Evolutionary conservation across 1,140 invertebrate genomes (phyloP), one percentile per base, ranked within the genome.

Genomic region (Eulimnadia texana): DNA sequence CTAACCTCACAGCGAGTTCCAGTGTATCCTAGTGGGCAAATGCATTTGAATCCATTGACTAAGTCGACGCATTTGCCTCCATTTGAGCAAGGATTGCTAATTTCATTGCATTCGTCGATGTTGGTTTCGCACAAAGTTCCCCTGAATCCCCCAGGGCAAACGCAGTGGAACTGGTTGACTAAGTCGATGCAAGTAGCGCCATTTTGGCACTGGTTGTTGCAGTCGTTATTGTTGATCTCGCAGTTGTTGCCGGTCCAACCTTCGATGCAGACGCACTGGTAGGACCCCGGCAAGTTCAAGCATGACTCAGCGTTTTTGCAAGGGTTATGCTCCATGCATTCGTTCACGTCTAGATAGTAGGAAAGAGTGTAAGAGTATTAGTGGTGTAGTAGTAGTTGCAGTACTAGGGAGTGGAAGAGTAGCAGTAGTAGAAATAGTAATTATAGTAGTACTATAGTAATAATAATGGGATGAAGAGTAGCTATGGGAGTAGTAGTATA

Each of bases 231-330:
- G 63, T 76, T 74, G 2, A 67, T 64, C 55, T 79, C 71, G 67
- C 79, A 80, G 66, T 72, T 74, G 63, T 71, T 72, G n/a, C 79
- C 79, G 20, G 69, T 68, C 66, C 72, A 79, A n/a, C 74, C 75
- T 19, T 63, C 60, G 3, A 70, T 68, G 66, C 79, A 80, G 66
- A 86, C 84, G 74, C 92, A 96, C 66, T 87, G 84, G 71, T 86
- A 84, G 22, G 81, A 90, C 85, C 65, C 82, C 75, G 82, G 81
- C 27, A 84, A 74, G 73, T 90, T 90, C 66, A 82, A 78, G 71
- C 88, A 92, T 11, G 84, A 80, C 27, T 82, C 75, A 1, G 86
- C 85, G 73, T 92, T 92, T 61, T 89, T 84, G 72, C 88, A 92
- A 16, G 87, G 84, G 54, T 60, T 59, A 19, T n/a, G 9, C 50